Percentiles rank a stretch among this genome's conserved stretches.
Conservation (phyloP, 2,797 vertebrate genomes). For the Chromobotia macracanthus region DNA sequence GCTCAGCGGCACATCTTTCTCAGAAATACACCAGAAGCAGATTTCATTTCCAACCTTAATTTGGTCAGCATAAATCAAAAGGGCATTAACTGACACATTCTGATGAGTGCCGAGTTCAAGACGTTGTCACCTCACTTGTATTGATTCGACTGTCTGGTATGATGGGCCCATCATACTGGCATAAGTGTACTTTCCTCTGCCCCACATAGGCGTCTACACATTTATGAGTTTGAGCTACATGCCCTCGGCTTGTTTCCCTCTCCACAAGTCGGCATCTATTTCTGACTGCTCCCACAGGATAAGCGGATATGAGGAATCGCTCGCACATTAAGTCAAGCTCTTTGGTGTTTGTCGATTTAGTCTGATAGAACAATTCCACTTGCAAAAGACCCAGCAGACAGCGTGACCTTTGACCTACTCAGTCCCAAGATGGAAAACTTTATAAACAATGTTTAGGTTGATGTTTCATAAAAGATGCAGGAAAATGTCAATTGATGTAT, state of each 20-base stretch:
- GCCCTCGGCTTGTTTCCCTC: slow-evolving; percentile 28
- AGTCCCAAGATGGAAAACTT: neutral
- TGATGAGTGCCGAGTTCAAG: slow-evolving; percentile 47
- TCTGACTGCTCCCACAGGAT: slow-evolving; percentile 23
- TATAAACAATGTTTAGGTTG: neutral
- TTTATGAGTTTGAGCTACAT: slow-evolving; percentile 38
- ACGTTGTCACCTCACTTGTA: slow-evolving; percentile 34
- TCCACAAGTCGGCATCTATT: slow-evolving; percentile 32
- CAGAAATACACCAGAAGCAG: slow-evolving; percentile 46
- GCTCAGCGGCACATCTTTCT: slow-evolving; percentile 23
- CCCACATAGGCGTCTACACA: slow-evolving; percentile 36
- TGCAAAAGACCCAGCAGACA: neutral
- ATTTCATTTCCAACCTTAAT: slow-evolving; percentile 50
- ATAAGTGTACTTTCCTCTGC: too few relatives aligned
- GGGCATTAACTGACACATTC: slow-evolving; percentile 49
- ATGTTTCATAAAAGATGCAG: too few relatives aligned
- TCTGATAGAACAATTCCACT: slow-evolving; percentile 43
- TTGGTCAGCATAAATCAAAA: slow-evolving; percentile 52
- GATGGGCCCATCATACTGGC: slow-evolving; percentile 43
- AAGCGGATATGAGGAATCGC: slow-evolving; percentile 43
- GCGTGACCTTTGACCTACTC: slow-evolving; percentile 13
- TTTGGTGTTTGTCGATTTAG: slow-evolving; percentile 28
- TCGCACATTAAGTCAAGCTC: slow-evolving; percentile 23
- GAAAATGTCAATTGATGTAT: neutral
- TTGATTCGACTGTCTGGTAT: slow-evolving; percentile 55